Conservation (phyloP, 2,888 invertebrate species). For the Nudaria mundana region DNA sequence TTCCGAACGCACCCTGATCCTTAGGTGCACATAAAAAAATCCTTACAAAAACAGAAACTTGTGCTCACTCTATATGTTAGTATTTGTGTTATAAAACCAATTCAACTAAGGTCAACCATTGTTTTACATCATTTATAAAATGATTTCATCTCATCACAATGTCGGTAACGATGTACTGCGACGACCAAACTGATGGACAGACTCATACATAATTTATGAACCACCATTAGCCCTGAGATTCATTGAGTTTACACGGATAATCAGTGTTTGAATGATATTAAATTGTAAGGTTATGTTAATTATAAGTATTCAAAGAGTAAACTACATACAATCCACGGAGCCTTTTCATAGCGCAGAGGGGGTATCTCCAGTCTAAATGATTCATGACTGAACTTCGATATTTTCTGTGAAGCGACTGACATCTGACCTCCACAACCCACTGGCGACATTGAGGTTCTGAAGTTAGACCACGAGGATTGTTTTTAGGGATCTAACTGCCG, state of each 20-base stretch:
- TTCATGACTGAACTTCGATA: too few species aligned
- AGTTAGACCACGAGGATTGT: too few species aligned
- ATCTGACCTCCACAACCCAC: too few species aligned
- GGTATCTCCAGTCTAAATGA: too few species aligned
- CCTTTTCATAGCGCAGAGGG: too few species aligned
- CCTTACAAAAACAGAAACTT: neutral
- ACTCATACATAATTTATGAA: slow-evolving; percentile 2
- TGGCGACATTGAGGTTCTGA: too few species aligned
- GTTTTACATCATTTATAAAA: slow-evolving; percentile 1
- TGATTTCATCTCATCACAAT: slow-evolving; percentile 9
- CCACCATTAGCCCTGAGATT: neutral
- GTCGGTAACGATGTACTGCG: neutral
- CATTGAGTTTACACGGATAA: neutral
- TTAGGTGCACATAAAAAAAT: neutral
- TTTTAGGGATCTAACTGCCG: too few species aligned
- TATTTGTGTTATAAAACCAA: slow-evolving; percentile 8
- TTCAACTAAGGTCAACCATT: slow-evolving; percentile 4
- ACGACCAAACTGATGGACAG: neutral
- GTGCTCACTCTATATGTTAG: slow-evolving; percentile 1
- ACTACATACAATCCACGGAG: too few species aligned
- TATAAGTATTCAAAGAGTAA: too few species aligned
- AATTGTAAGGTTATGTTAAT: neutral
- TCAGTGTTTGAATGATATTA: neutral
- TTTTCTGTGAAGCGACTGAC: too few species aligned
- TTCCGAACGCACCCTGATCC: too few species aligned